Conservation (phyloP, 2,113 vertebrate species). For the Harpagus bidentatus region DNA sequence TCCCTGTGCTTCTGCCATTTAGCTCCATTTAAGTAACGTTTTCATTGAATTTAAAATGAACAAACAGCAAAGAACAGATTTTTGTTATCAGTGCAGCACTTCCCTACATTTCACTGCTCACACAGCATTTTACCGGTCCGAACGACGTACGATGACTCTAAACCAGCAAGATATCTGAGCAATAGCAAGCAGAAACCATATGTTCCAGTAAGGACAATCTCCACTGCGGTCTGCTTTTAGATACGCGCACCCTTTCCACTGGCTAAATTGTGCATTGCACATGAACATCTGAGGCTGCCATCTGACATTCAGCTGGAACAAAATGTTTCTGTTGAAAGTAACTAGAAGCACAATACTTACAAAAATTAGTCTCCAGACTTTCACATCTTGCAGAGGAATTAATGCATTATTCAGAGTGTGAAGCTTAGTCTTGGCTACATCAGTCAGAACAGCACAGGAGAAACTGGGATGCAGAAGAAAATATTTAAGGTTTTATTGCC, state of each 20-base stretch:
- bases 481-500: not conserved
- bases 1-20: not conserved
- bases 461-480: not conserved
- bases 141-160: rapidly evolving
- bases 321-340: not conserved
- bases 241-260: rapidly evolving
- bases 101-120: not conserved
- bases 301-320: not conserved
- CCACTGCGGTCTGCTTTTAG: not conserved
- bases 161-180: not conserved
- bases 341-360: not conserved
- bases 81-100: not conserved
- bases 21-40: not conserved
- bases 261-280: not conserved
- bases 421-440: not conserved
- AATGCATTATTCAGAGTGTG: slow-evolving; percentile 12
- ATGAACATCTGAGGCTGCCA: not conserved
- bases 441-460: not conserved
- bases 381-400: not conserved
- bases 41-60: not conserved
- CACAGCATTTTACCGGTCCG: not conserved
- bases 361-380: not conserved
- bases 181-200: not conserved
- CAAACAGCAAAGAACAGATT: not conserved
- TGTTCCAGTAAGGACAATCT: not conserved